Evolutionary conservation across 2,797 vertebrate genomes (phyloP), one percentile per base, ranked within the genome.

Genomic region (Agapornis canus): DNA sequence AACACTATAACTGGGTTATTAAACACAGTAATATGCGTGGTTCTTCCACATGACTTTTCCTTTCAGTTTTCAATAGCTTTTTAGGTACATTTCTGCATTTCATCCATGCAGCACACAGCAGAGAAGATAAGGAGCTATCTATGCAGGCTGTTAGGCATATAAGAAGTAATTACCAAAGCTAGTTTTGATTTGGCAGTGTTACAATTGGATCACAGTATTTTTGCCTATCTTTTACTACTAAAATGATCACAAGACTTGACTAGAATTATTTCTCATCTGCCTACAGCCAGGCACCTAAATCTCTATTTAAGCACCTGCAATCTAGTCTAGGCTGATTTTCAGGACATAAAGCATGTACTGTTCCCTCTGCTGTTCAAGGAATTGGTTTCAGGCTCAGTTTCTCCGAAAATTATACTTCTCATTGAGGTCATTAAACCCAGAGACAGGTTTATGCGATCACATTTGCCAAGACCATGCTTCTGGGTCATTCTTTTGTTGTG

Each of bases 221-320:
- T 79, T 56, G 42, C 64, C 82, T 75, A 1, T 89, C 60, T 82
- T 93, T 91, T 89, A 78, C 40, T 75, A 51, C 43, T 78, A 59
- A 93, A 89, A 85, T 91, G 19, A 86, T 78, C 81, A 59, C 69
- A 75, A 59, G 63, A 42, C 57, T 54, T 75, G 20, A 39, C 79
- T 93, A 47, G 79, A 93, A 88, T 91, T 81, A 81, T 68, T 89
- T 82, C 69, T 89, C 82, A 65, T 87, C 82, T 94, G 25, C 72
- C 59, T 37, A 42, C 66, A 86, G 79, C 49, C 86, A 76, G 87
- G 54, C 65, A 92, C 69, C 76, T 81, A 59, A 81, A 82, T 93
- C 79, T 94, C 5, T 85, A 64, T 92, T 92, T 93, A 95, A 96
- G 82, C 45, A 92, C 72, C 52, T 94, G 72, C 82, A 89, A 64